Percentiles rank a stretch among this genome's conserved stretches.
Evolutionary conservation across 2,797 vertebrate genomes (phyloP).

Genomic region (Bryconaethiops microstoma): DNA sequence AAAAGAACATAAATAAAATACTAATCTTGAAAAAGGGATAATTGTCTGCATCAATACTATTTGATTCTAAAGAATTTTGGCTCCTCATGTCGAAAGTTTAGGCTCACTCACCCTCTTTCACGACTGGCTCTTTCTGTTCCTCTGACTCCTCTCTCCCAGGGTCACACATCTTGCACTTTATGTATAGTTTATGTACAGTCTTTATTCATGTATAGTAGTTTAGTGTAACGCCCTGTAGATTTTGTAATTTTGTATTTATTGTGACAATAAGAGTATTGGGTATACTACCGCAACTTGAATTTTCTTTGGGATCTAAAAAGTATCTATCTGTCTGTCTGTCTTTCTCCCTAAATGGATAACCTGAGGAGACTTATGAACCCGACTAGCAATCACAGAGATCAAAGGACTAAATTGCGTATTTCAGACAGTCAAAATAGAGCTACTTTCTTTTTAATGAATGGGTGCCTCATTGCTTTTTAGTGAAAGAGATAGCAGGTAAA

Average conservation of each 20-base stretch:
- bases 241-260: too few relatives aligned
- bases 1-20: neutral
- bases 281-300: too few relatives aligned
- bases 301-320: too few relatives aligned
- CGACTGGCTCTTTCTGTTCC: too few relatives aligned
- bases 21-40: neutral
- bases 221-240: too few relatives aligned
- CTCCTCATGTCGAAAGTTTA: neutral
- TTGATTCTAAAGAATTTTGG: neutral
- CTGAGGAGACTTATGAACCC: neutral
- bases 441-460: conserved; percentile 43
- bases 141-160: too few relatives aligned
- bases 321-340: too few relatives aligned
- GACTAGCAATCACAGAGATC: conserved; percentile 45
- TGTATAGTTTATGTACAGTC: too few relatives aligned
- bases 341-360: neutral
- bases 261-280: too few relatives aligned
- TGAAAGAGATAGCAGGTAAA: conserved; percentile 44
- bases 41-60: neutral
- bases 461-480: conserved; percentile 19
- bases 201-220: too few relatives aligned
- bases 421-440: conserved; percentile 28
- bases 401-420: conserved; percentile 44
- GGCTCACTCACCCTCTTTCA: neutral
- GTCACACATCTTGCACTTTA: too few relatives aligned